A percentile compares a stretch with the other conserved stretches of the same genome.
phyloP scores from a whole-genome alignment of 2,888 invertebrate genomes.

The Allolobophora icterica region DNA sequence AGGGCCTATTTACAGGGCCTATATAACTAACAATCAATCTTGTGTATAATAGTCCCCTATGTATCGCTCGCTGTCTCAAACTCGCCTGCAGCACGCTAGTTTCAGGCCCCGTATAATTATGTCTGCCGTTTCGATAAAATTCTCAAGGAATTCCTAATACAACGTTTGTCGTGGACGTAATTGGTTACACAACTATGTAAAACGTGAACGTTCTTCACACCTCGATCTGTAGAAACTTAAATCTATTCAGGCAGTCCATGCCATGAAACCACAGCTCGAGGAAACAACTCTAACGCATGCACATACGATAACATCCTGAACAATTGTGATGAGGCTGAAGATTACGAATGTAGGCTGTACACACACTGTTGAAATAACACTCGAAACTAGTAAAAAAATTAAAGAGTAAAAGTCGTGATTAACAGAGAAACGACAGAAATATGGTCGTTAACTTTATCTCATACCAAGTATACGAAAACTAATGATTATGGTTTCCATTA shows the following conservation, averaged over 20 bases:
- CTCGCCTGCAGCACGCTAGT: not conserved
- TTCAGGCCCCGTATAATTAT: not conserved
- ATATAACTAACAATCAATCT: not conserved
- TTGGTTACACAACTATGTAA: not conserved
- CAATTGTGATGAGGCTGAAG: conserved; percentile 17
- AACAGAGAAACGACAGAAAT: not conserved
- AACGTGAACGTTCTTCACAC: not conserved
- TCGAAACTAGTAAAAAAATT: not conserved
- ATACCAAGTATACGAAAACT: not conserved
- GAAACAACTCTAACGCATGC: not conserved
- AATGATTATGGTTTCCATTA: not conserved
- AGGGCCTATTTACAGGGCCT: too few relatives aligned
- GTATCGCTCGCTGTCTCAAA: not conserved
- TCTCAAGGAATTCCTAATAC: not conserved
- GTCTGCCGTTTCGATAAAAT: not conserved
- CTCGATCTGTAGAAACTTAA: not conserved
- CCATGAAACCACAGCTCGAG: not conserved
- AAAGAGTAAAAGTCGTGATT: conserved; percentile 2
- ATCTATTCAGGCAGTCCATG: not conserved
- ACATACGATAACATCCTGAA: conserved; percentile 8
- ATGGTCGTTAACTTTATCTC: not conserved
- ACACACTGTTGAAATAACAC: not conserved
- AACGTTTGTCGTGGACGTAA: not conserved
- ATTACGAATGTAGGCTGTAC: not conserved
- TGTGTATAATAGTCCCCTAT: not conserved